Evolutionary conservation across 2,888 invertebrate genomes (phyloP).

Genomic region (Lasioglossum calceatum): DNA sequence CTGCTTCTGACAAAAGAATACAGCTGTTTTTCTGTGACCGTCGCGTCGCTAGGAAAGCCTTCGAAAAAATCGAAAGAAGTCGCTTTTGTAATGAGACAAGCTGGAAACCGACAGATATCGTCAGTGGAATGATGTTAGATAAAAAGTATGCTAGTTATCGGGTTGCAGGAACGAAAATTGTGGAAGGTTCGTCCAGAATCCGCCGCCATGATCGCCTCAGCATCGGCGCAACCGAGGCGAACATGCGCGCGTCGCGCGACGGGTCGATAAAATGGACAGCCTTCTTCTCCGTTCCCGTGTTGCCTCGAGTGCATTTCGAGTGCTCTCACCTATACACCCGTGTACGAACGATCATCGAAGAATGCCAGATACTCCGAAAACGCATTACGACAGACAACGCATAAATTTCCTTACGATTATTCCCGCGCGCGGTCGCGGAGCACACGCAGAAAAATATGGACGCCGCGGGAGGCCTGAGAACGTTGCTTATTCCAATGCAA

Average conservation of each 20-base stretch:
- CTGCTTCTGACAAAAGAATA: background rate
- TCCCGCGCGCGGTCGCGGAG: constrained; percentile 15
- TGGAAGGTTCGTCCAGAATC: constrained; percentile 11
- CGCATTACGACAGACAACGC: constrained; percentile 19
- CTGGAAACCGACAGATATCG: background rate
- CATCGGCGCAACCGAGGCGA: constrained; percentile 37
- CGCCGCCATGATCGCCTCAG: constrained; percentile 65
- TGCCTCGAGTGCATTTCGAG: constrained; percentile 50
- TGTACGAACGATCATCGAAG: constrained; percentile 16
- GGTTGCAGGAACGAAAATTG: constrained; percentile 10
- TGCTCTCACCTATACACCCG: constrained; percentile 35
- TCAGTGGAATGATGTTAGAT: too few relatives aligned
- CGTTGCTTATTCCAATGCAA: background rate
- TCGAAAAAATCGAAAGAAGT: background rate
- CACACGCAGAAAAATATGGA: constrained; percentile 6
- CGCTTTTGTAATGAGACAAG: background rate
- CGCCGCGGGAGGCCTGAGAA: background rate
- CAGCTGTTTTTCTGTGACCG: background rate
- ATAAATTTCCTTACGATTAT: constrained; percentile 47
- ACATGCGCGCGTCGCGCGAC: constrained; percentile 69
- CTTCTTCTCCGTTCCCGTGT: constrained; percentile 44
- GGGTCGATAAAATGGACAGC: constrained; percentile 72
- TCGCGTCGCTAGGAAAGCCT: background rate
- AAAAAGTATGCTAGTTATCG: background rate
- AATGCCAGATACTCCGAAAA: constrained; percentile 12